Conservation (phyloP, 2,797 vertebrate species). For the Coregonus sp. region DNA sequence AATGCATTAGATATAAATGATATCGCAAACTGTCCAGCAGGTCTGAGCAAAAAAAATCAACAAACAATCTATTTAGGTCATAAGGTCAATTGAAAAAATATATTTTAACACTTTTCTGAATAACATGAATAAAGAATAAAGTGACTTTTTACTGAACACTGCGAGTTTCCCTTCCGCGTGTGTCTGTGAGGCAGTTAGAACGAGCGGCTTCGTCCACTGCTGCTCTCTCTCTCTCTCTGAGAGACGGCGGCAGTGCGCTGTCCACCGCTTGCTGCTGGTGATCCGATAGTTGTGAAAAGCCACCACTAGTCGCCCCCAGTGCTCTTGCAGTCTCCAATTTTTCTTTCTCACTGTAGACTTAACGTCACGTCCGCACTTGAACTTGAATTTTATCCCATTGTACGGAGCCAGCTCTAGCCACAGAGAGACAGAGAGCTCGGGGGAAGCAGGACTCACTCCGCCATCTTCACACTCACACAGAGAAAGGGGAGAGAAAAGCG, state of each 20-base stretch:
- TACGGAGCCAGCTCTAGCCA: constrained; percentile 95
- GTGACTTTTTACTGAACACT: constrained; percentile 1
- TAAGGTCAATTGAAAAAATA: neutral
- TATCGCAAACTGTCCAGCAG: neutral
- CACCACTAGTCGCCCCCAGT: constrained; percentile 99
- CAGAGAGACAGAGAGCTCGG: constrained; percentile 89
- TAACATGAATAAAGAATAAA: neutral
- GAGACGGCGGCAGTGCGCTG: constrained; percentile 6
- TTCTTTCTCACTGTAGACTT: constrained; percentile 96
- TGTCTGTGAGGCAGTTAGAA: neutral
- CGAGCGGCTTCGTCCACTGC: constrained; percentile 10
- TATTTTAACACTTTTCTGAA: neutral
- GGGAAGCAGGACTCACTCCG: constrained; percentile 90
- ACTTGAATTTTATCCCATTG: constrained; percentile 99
- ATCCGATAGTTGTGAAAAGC: constrained; percentile 90
- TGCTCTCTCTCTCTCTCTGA: constrained; percentile 8
- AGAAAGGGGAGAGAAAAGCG: constrained; percentile 47
- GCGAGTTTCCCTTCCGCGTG: constrained; percentile 4
- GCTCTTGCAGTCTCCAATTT: constrained; percentile 93
- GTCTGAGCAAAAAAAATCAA: neutral
- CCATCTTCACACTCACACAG: constrained; percentile 86
- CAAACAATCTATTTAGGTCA: neutral
- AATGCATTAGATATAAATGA: neutral
- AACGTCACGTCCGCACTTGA: constrained; percentile 99
- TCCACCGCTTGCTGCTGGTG: constrained; percentile 27